These are phyloP conservation scores for Ascaphus truei DNA, from an alignment of 2,113 vertebrate species.

Conservation along the genomic window DNA sequence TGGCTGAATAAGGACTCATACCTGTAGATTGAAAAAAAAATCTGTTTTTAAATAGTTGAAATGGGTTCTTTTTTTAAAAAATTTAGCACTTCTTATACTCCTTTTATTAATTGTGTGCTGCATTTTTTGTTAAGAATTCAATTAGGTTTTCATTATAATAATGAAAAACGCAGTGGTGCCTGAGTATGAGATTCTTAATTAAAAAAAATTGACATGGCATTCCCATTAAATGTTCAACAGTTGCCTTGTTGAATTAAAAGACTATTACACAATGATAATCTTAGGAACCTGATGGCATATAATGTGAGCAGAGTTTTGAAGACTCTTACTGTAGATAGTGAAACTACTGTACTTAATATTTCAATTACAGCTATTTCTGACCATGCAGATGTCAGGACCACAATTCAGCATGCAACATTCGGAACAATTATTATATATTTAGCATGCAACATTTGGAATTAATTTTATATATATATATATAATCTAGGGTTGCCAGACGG, in stretches of 20 bases:
- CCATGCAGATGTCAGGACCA: conserved; percentile 17
- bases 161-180: conserved; percentile 24
- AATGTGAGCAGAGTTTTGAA: neutral
- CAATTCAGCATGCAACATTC: neutral
- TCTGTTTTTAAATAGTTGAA: neutral
- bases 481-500: too few species aligned
- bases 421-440: neutral
- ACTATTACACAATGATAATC: conserved; percentile 28
- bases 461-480: neutral
- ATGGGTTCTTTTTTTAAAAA: too few species aligned
- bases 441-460: neutral
- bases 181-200: conserved; percentile 30
- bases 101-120: conserved; percentile 18
- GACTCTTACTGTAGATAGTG: conserved; percentile 19
- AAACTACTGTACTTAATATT: conserved; percentile 27
- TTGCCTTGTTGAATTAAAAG: conserved; percentile 30
- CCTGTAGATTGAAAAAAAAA: too few species aligned
- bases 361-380: conserved; percentile 11
- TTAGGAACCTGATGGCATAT: conserved; percentile 4
- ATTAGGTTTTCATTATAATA: conserved; percentile 28
- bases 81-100: conserved; percentile 4
- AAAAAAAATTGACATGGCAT: conserved; percentile 33
- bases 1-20: too few species aligned
- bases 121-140: conserved; percentile 20
- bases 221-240: conserved; percentile 28